These are phyloP conservation scores for Anarrhichthys ocellatus DNA, from an alignment of 2,113 vertebrate species.

Conservation along the genomic window DNA sequence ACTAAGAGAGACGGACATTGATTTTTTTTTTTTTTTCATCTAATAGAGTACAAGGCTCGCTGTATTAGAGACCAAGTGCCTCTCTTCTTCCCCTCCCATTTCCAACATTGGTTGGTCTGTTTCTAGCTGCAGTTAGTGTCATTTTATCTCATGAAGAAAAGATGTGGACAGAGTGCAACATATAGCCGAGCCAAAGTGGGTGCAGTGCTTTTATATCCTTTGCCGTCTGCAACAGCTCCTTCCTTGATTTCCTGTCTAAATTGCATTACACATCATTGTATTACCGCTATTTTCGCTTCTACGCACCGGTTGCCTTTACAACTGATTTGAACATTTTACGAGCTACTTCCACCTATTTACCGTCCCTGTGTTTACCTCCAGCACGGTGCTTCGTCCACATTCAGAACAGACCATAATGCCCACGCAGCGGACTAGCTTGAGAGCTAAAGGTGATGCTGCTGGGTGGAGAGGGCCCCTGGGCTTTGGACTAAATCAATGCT, in stretches of 20 bases:
- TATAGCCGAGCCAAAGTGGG: slow-evolving; percentile 13
- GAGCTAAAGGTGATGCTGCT: slow-evolving; percentile 5
- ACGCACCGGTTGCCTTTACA: not conserved
- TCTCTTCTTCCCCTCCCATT: not conserved
- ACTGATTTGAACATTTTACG: slow-evolving; percentile 6
- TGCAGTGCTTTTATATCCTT: slow-evolving; percentile 13
- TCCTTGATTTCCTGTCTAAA: slow-evolving; percentile 4
- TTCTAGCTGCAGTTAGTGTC: slow-evolving; percentile 50
- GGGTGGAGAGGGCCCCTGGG: not conserved
- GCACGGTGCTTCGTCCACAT: slow-evolving; percentile 1
- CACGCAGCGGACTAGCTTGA: slow-evolving; percentile 13
- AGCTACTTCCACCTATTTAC: slow-evolving; percentile 16
- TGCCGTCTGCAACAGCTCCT: not conserved
- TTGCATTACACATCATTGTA: slow-evolving; percentile 11
- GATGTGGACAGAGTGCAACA: slow-evolving; percentile 32
- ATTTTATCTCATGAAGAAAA: slow-evolving; percentile 41
- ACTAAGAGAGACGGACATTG: slow-evolving; percentile 34
- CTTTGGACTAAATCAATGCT: not conserved
- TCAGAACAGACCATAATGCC: not conserved
- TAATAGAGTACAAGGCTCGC: slow-evolving; percentile 47
- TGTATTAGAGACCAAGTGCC: slow-evolving; percentile 46
- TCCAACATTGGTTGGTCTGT: slow-evolving; percentile 28
- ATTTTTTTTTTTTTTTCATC: slow-evolving; percentile 50
- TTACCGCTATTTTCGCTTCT: slow-evolving; percentile 13
- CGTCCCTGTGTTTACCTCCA: slow-evolving; percentile 12